Conservation (phyloP, 2,888 invertebrate species). For the Peribatodes rhomboidaria region DNA sequence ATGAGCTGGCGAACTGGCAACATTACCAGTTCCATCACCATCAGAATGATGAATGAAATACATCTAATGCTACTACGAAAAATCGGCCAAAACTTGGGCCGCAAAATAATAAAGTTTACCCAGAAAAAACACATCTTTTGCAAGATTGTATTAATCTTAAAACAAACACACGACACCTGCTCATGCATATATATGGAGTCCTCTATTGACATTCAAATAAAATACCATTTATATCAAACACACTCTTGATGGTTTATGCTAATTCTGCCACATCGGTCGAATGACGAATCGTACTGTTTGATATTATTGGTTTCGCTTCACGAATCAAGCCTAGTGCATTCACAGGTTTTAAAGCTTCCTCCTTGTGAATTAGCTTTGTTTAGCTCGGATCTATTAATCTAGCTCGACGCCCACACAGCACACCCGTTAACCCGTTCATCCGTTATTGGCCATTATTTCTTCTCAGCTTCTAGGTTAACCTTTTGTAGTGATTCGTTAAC, state of each 20-base stretch:
- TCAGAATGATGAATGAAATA: too few species aligned
- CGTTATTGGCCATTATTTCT: constrained; percentile 32
- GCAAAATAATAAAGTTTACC: not conserved
- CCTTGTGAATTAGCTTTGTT: constrained; percentile 14
- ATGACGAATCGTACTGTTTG: not conserved
- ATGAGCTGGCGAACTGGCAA: too few species aligned
- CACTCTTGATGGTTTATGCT: too few species aligned
- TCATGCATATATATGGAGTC: not conserved
- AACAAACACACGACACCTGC: not conserved
- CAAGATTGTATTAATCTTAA: not conserved
- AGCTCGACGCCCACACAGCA: constrained; percentile 25
- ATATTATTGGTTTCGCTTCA: not conserved
- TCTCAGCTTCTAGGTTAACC: constrained; percentile 29
- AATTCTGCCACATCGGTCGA: not conserved
- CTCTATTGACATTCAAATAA: constrained; percentile 3
- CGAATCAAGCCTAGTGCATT: constrained; percentile 14
- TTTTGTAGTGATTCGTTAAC: constrained; percentile 33
- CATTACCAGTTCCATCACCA: too few species aligned
- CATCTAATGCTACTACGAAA: too few species aligned
- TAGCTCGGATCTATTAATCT: constrained; percentile 28
- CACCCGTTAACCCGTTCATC: constrained; percentile 15
- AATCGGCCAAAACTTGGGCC: too few species aligned
- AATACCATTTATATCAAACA: not conserved
- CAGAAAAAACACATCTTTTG: not conserved
- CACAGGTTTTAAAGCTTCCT: not conserved